A percentile compares a stretch with the other conserved stretches of the same genome.
Conservation (phyloP, 2,888 invertebrate species). For the Drosophila macrospina region DNA sequence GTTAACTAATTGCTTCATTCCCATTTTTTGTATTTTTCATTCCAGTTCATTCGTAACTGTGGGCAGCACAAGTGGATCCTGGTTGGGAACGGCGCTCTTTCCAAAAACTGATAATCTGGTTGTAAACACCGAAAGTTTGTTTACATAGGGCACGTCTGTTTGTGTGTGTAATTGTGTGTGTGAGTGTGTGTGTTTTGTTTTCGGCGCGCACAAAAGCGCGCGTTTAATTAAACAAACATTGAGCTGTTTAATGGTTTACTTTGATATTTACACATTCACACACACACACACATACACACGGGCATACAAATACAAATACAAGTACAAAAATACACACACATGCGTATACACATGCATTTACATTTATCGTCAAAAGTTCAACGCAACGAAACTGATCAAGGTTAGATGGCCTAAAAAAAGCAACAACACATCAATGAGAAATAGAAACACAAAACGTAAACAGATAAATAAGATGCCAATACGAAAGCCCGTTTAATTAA, state of each 20-base stretch:
- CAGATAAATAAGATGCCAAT: slow-evolving; percentile 52
- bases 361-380: slow-evolving; percentile 72
- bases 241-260: slow-evolving; percentile 53
- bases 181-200: slow-evolving; percentile 21
- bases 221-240: slow-evolving; percentile 57
- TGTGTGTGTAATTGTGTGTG: neutral
- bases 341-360: slow-evolving; percentile 23
- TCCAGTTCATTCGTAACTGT: slow-evolving; percentile 8
- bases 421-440: slow-evolving; percentile 40
- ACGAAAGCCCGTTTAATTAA: slow-evolving; percentile 67
- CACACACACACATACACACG: slow-evolving; percentile 11
- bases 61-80: slow-evolving; percentile 22
- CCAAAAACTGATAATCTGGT: slow-evolving; percentile 10
- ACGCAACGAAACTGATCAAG: slow-evolving; percentile 71
- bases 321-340: neutral
- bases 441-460: slow-evolving; percentile 36
- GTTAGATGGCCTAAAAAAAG: slow-evolving; percentile 60
- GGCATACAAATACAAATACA: slow-evolving; percentile 16
- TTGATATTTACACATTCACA: slow-evolving; percentile 23
- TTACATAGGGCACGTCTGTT: slow-evolving; percentile 17
- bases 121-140: slow-evolving; percentile 43
- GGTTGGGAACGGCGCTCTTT: slow-evolving; percentile 23
- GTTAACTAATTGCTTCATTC: slow-evolving; percentile 10
- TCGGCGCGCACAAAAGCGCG: slow-evolving; percentile 36
- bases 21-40: neutral